These are phyloP conservation scores for Sinonovacula constricta DNA, from an alignment of 1,140 invertebrate genomes.

Conservation along the genomic window DNA sequence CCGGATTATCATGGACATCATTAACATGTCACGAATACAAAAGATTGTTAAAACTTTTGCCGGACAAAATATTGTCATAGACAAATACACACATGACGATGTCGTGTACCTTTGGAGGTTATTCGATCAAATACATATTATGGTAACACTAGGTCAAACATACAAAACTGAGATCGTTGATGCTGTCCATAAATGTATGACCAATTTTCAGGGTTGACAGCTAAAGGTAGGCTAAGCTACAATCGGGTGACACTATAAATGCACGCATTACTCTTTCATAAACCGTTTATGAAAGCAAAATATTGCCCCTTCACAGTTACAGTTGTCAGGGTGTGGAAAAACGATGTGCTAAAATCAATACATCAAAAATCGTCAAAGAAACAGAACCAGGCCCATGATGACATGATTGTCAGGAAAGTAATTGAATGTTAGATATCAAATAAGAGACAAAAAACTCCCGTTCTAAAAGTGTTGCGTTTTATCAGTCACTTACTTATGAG, in stretches of 20 bases:
- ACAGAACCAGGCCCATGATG: slow-evolving; percentile 10
- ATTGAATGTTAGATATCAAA: too few relatives aligned
- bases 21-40: slow-evolving; percentile 4
- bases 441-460: background rate
- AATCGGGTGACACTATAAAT: slow-evolving; percentile 1
- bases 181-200: slow-evolving; percentile 6
- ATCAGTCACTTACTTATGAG: background rate
- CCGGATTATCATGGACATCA: background rate
- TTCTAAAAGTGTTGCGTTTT: background rate
- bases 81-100: background rate
- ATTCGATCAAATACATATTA: slow-evolving; percentile 2
- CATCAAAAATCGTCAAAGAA: slow-evolving; percentile 11
- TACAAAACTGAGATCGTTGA: background rate
- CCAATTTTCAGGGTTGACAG: background rate
- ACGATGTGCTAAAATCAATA: slow-evolving; percentile 5
- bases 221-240: slow-evolving; percentile 12
- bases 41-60: background rate
- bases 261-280: slow-evolving; percentile 16
- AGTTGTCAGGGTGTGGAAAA: slow-evolving; percentile 18
- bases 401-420: background rate
- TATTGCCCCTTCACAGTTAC: background rate
- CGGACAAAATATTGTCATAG: background rate
- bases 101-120: background rate
- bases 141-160: background rate
- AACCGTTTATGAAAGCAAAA: slow-evolving; percentile 8